These are phyloP conservation scores for Parelbella ahira DNA, from an alignment of 2,888 invertebrate genomes.

Conservation along the genomic window DNA sequence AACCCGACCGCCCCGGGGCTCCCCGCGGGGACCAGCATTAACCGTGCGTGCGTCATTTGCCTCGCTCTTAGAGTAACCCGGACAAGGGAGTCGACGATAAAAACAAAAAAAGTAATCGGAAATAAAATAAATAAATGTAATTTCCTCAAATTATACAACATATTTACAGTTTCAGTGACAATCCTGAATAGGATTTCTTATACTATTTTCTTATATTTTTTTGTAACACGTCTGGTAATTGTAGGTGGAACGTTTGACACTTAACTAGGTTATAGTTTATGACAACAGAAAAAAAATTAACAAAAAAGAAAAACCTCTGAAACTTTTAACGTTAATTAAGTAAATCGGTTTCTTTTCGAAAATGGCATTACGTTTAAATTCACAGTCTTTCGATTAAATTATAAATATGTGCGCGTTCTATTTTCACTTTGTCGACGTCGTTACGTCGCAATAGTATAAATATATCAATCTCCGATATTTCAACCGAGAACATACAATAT, in stretches of 20 bases:
- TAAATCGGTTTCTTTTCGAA: conserved; percentile 46
- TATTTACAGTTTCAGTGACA: conserved; percentile 74
- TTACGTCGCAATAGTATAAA: too few relatives aligned
- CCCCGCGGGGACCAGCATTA: too few relatives aligned
- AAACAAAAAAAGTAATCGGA: conserved; percentile 53
- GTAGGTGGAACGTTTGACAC: conserved; percentile 38
- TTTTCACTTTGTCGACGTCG: too few relatives aligned
- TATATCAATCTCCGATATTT: conserved; percentile 19
- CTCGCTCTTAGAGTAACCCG: conserved; percentile 35
- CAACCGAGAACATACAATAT: conserved; percentile 12
- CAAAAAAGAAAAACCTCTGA: conserved; percentile 42
- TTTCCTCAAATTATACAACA: conserved; percentile 64
- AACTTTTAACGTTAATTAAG: conserved; percentile 45
- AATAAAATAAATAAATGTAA: conserved; percentile 79
- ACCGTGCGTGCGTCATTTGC: conserved; percentile 72
- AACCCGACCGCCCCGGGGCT: too few relatives aligned
- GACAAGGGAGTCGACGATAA: too few relatives aligned
- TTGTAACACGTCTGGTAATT: conserved; percentile 42
- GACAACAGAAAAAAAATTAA: conserved; percentile 35
- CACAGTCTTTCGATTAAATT: conserved; percentile 69
- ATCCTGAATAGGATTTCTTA: conserved; percentile 43
- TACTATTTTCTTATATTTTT: conserved; percentile 49
- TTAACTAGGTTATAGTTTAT: conserved; percentile 28
- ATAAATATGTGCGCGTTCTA: conserved; percentile 48
- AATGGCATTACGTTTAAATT: conserved; percentile 66